phyloP scores from a whole-genome alignment of 2,797 vertebrate genomes.

The Neomorphus geoffroyi region DNA sequence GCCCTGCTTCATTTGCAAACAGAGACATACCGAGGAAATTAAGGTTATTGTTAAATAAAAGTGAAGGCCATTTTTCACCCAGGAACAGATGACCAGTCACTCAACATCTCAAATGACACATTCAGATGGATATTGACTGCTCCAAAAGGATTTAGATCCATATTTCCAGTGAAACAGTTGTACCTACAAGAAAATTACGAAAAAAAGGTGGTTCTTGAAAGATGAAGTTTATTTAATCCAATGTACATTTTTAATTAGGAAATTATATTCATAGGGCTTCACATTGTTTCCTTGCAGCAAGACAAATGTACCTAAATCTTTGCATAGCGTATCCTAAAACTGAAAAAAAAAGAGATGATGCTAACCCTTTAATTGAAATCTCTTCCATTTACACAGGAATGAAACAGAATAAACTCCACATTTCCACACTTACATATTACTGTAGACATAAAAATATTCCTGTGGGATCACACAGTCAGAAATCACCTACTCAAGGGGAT shows the following conservation, averaged over 20 bases:
- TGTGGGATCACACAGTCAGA: constrained; percentile 59
- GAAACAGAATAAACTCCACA: constrained; percentile 40
- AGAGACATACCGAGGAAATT: not conserved
- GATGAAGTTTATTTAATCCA: not conserved
- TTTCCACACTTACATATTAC: constrained; percentile 38
- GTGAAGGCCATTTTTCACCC: not conserved
- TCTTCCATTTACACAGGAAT: constrained; percentile 48
- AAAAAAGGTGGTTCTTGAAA: not conserved
- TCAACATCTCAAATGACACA: not conserved
- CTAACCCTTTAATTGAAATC: not conserved
- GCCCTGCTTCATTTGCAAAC: not conserved
- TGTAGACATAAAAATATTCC: constrained; percentile 63
- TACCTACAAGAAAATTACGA: not conserved
- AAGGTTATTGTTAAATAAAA: not conserved
- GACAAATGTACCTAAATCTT: not conserved
- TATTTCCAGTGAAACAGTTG: not conserved
- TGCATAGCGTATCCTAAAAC: not conserved
- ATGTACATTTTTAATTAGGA: not conserved
- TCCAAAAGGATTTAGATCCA: not conserved
- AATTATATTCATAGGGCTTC: not conserved
- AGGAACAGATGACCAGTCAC: not conserved
- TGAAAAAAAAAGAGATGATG: not conserved
- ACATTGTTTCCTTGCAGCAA: not conserved
- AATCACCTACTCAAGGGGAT: constrained; percentile 60
- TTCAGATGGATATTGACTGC: not conserved